Conservation (phyloP, 1,140 invertebrate species). For the Drosophila sp. region DNA sequence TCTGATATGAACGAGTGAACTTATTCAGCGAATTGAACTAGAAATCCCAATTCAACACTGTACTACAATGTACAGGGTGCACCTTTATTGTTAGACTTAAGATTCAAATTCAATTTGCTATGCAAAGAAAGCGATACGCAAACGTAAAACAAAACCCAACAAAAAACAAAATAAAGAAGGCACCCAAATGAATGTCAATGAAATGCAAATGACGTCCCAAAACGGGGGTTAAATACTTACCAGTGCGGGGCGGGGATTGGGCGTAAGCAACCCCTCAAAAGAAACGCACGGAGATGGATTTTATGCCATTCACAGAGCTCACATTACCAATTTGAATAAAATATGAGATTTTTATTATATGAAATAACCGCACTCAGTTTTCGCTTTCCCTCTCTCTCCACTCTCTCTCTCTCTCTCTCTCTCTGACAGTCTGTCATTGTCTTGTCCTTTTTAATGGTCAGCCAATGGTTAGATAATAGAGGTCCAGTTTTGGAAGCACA, state of each 20-base stretch:
- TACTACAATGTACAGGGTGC: background rate
- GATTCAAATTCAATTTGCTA: conserved; percentile 68
- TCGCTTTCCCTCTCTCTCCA: no score
- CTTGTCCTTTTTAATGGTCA: conserved; percentile 52
- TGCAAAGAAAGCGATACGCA: conserved; percentile 53
- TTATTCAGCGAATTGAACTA: no score
- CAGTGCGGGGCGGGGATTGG: background rate
- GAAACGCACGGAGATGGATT: background rate
- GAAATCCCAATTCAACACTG: no score
- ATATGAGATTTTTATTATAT: conserved; percentile 83
- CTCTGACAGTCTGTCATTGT: background rate
- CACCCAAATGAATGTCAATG: conserved; percentile 62
- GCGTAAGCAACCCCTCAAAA: background rate
- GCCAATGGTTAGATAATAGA: conserved; percentile 73
- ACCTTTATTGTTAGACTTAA: conserved; percentile 33
- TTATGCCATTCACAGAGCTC: conserved; percentile 34
- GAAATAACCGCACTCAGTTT: conserved; percentile 15
- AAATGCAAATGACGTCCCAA: conserved; percentile 58
- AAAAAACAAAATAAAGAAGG: conserved; percentile 5
- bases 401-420: no score
- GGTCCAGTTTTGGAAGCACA: conserved; percentile 47
- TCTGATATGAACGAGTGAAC: no score
- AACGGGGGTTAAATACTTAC: background rate
- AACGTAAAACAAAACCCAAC: conserved; percentile 50
- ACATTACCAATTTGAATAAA: conserved; percentile 84